Base-by-base conservation (phyloP, 2,113 vertebrate genomes). In the Pedetes capensis region DNA sequence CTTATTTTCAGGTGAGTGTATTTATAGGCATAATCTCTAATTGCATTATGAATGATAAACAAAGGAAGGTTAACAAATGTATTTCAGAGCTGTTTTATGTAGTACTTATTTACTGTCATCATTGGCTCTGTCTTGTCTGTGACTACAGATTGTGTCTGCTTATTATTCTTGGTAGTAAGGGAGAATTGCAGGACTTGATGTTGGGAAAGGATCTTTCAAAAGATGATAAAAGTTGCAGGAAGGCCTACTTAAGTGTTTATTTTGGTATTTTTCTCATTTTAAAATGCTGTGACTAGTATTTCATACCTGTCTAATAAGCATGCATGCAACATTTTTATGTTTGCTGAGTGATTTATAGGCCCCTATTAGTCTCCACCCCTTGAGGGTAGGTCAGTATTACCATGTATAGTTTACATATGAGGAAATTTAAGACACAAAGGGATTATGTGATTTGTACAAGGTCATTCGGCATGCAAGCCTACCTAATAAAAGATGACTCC, bases 391-490 rank as follows among this genome's bases (percentile, higher is more conserved):
- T 90, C 88, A 95, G 81, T 91, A 91, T 95, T 89, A 94, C 57
- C 4, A 9, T 81, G 95, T 88, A 91, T 51, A 91, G 78, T 95
- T 96, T 95, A 96, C 78, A 91, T 85, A 71, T 93, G 95, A 95
- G 90, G 80, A 95, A 89, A 95, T 96, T 69, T 96, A 87, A 96
- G 81, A 95, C 78, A 93, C 72, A 63, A 93, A 95, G 82, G 85
- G 88, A 96, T 97, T 94, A 95, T 92, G 68, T 61, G 91, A 95
- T 97, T 96, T 88, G 87, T 79, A 83, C 78, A 93, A 96, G 87
- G 95, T 96, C 89, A 96, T 61, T 88, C 66, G 88, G 88, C 61
- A 88, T 93, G 57, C 34, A 90, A 85, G n/a, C 27, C 84, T 94
- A 55, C 44, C 89, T 95, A 96, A 95, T 95, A 96, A 95, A 96